Evolutionary conservation across 2,888 invertebrate genomes (phyloP).

Genomic region (Phrixothrix hirtus): DNA sequence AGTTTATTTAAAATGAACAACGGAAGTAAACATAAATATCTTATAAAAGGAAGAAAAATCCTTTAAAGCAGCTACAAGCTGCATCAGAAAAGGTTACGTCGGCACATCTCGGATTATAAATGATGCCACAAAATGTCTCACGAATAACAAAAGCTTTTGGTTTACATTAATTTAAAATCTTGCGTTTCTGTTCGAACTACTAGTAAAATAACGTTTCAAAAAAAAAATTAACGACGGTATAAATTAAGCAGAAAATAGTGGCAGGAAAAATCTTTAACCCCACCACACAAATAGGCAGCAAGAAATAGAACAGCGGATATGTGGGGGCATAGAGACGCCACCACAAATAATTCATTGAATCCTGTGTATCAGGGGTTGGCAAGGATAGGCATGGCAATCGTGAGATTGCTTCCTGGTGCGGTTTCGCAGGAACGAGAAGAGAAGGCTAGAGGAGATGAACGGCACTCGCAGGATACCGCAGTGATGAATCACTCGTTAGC

Average conservation of each 20-base stretch:
- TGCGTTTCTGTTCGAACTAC: neutral
- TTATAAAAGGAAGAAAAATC: slow-evolving; percentile 6
- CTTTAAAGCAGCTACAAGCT: neutral
- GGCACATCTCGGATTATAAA: too few relatives aligned
- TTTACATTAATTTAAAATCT: slow-evolving; percentile 3
- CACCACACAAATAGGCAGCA: slow-evolving; percentile 9
- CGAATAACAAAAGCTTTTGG: slow-evolving; percentile 1
- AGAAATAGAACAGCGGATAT: slow-evolving; percentile 17
- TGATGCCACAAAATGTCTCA: too few relatives aligned
- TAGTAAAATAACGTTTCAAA: slow-evolving; percentile 23
- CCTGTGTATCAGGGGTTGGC: slow-evolving; percentile 32
- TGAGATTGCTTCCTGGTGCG: slow-evolving; percentile 37
- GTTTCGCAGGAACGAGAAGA: slow-evolving; percentile 28
- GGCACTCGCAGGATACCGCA: slow-evolving; percentile 35
- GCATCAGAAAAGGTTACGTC: slow-evolving; percentile 5
- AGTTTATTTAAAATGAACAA: too few relatives aligned
- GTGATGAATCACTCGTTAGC: slow-evolving; percentile 50
- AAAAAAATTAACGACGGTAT: slow-evolving; percentile 29
- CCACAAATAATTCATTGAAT: slow-evolving; percentile 37
- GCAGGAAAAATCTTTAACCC: slow-evolving; percentile 29
- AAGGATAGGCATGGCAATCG: slow-evolving; percentile 36
- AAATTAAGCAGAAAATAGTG: slow-evolving; percentile 30
- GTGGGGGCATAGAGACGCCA: slow-evolving; percentile 24
- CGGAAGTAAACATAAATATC: slow-evolving; percentile 11
- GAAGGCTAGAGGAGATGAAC: slow-evolving; percentile 31